phyloP scores from a whole-genome alignment of 2,888 invertebrate genomes.

The Carabus problematicus region DNA sequence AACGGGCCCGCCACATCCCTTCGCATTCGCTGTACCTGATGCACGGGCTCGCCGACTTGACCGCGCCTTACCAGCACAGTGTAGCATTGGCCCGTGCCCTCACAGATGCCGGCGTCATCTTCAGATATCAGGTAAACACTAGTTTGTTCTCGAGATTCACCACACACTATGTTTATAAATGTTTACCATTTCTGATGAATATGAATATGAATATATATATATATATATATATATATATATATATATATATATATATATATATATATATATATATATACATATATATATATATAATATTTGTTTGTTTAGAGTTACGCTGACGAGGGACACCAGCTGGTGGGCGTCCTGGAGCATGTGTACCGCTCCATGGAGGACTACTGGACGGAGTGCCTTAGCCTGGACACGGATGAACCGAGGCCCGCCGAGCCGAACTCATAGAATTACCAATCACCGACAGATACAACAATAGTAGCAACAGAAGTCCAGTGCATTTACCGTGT shows the following conservation, averaged over 20 bases:
- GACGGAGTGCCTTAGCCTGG: conserved; percentile 87
- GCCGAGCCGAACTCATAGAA: conserved; percentile 63
- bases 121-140: conserved; percentile 82
- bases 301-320: conserved; percentile 87
- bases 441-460: not conserved
- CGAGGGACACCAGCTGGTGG: conserved; percentile 83
- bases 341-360: conserved; percentile 90
- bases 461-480: not conserved
- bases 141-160: too few species aligned
- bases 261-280: too few species aligned
- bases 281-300: not conserved
- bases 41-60: conserved; percentile 91
- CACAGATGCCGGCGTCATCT: conserved; percentile 86
- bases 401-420: conserved; percentile 75
- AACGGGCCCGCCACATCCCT: conserved; percentile 87
- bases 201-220: too few species aligned
- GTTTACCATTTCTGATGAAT: not conserved
- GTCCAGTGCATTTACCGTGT: conserved; percentile 11
- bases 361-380: conserved; percentile 93
- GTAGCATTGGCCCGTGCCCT: conserved; percentile 88
- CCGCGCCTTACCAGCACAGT: conserved; percentile 94
- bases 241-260: too few species aligned
- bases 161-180: too few species aligned
- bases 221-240: too few species aligned
- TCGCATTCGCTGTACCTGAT: conserved; percentile 87